phyloP scores from a whole-genome alignment of 2,888 invertebrate species.

The Oithona nana region DNA sequence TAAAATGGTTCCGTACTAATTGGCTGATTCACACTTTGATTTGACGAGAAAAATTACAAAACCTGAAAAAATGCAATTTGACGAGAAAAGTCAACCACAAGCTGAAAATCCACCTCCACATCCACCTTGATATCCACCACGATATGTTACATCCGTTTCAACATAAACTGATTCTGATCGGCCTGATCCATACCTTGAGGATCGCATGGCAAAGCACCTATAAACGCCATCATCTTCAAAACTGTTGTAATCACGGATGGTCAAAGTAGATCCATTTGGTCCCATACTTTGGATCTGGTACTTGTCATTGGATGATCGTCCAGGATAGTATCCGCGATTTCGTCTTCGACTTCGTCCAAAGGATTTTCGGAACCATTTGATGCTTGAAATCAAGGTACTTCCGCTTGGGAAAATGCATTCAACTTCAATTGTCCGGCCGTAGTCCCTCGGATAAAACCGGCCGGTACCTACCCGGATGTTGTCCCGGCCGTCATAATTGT shows the following conservation, averaged over 20 bases:
- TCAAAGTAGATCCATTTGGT: background rate
- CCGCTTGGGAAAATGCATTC: background rate
- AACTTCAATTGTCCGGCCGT: background rate
- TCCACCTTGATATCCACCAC: too few relatives aligned
- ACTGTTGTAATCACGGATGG: background rate
- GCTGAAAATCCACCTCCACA: too few relatives aligned
- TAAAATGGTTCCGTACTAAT: too few relatives aligned
- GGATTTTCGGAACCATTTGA: background rate
- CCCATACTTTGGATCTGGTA: background rate
- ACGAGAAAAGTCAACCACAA: too few relatives aligned
- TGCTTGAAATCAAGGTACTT: background rate
- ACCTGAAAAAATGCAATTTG: too few relatives aligned
- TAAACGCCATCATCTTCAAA: background rate
- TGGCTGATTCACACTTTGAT: too few relatives aligned
- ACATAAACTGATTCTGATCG: background rate
- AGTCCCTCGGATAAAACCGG: background rate
- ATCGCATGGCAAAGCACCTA: background rate
- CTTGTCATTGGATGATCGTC: background rate
- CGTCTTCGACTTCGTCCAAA: background rate
- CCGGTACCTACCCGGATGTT: background rate
- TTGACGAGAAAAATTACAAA: too few relatives aligned
- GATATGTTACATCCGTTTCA: background rate
- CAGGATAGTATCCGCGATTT: background rate
- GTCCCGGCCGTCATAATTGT: background rate
- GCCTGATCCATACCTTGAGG: background rate